Evolutionary conservation across 2,113 vertebrate species (phyloP), one percentile per base, ranked within the genome.

Genomic region (Oncorhynchus clarkii): DNA sequence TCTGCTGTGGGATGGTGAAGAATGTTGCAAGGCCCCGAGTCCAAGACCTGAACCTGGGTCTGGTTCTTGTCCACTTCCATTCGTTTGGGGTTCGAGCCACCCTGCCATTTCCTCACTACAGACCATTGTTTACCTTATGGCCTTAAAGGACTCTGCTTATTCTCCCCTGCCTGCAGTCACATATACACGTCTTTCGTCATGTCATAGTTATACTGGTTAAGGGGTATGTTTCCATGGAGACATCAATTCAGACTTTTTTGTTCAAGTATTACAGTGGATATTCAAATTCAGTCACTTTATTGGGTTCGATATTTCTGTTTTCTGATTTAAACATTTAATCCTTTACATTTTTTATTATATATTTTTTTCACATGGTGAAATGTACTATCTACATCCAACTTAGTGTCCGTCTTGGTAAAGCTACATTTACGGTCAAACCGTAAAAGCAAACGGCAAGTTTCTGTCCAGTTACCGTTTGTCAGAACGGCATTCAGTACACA

Each of bases 31-130:
- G 84, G 85, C 80, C 84, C 79, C 71, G 72, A 3, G 34, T n/a
- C 88, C 90, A 88, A 88, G 81, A 86, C 74, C 85, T 77, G 83
- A 88, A 88, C 77, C 80, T 68, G 72, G 77, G 82, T 91, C 91
- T 92, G 90, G 78, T 92, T 91, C 90, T 82, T 89, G 90, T 92
- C 91, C 91, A 84, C 84, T 85, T 76, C 69, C 64, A 90, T 90
- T 88, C 22, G 81, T 81, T 78, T 74, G 79, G 83, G 78, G 80
- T 4, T 3, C 14, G 4, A 14, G 49, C 11, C 78, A 83, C 71
- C 64, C 70, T 90, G 91, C 89, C 89, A 90, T 90, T 88, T 89
- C 82, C 85, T 79, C 74, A 84, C 76, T 66, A 48, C 81, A 85
- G 83, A 85, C 26, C 74, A 89, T 85, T 92, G 91, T 90, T 92